These are phyloP conservation scores for Prunella himalayana DNA, from an alignment of 2,113 vertebrate species.

Conservation along the genomic window DNA sequence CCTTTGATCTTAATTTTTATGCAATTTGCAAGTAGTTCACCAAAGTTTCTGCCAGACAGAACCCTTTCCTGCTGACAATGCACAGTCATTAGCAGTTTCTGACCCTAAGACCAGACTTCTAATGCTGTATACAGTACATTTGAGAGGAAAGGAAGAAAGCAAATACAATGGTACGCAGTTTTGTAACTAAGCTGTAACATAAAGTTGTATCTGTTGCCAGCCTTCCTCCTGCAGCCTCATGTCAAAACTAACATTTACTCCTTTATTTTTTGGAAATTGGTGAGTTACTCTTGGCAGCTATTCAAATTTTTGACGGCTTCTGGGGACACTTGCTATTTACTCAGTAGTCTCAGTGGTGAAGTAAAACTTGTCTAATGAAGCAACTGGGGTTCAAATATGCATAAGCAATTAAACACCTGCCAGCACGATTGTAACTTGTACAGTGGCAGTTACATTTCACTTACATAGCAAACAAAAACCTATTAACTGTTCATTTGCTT, in stretches of 20 bases:
- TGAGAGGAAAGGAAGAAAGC: not conserved
- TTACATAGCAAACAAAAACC: not conserved
- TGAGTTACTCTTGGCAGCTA: slow-evolving; percentile 4
- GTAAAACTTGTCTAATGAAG: not conserved
- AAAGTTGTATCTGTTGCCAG: not conserved
- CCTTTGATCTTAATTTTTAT: not conserved
- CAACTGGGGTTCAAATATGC: not conserved
- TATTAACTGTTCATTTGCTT: slow-evolving; percentile 10
- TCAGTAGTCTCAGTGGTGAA: not conserved
- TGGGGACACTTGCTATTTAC: slow-evolving; percentile 9
- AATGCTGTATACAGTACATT: not conserved
- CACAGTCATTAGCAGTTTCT: not conserved
- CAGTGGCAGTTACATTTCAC: slow-evolving; percentile 12
- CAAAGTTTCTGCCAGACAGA: not conserved
- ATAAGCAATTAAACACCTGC: not conserved
- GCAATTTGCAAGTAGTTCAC: not conserved
- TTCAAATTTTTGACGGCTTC: not conserved
- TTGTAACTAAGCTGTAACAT: not conserved
- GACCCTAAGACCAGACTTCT: not conserved
- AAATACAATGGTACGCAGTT: not conserved
- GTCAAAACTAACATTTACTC: not conserved
- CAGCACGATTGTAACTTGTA: not conserved
- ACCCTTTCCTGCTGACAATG: not conserved
- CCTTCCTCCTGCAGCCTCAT: not conserved
- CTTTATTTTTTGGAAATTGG: slow-evolving; percentile 10